These are phyloP conservation scores for Porites lutea DNA, from an alignment of 64 coral and sea anemone species.

Conservation along the genomic window DNA sequence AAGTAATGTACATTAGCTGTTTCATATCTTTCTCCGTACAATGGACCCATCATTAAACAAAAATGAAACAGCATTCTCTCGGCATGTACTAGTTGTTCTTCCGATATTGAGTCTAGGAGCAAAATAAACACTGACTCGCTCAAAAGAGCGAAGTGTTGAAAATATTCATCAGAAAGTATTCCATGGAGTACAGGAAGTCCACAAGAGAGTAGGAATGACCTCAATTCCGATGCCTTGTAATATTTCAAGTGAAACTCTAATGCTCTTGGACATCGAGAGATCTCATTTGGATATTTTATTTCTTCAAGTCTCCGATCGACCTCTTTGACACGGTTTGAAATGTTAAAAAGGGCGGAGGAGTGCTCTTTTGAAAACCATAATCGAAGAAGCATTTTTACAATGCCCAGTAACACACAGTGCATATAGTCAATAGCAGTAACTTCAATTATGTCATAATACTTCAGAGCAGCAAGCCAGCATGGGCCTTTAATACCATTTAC, in stretches of 20 bases:
- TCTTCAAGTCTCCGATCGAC: slow-evolving; percentile 14
- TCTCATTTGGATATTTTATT: slow-evolving; percentile 49
- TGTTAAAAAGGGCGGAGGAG: slow-evolving; percentile 48
- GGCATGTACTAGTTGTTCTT: slow-evolving; percentile 27
- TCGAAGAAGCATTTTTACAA: slow-evolving; percentile 37
- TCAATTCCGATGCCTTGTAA: slow-evolving; percentile 57
- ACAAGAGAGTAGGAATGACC: slow-evolving; percentile 47
- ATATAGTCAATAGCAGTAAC: slow-evolving; percentile 64
- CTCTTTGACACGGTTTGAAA: slow-evolving; percentile 24
- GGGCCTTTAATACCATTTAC: slow-evolving; percentile 51
- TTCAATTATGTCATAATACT: slow-evolving; percentile 48
- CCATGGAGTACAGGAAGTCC: slow-evolving; percentile 1
- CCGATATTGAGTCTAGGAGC: slow-evolving; percentile 38
- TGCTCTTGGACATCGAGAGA: not conserved
- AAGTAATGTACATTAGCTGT: slow-evolving; percentile 57
- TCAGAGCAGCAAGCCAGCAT: slow-evolving; percentile 55
- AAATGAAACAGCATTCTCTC: slow-evolving; percentile 36
- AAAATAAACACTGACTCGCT: slow-evolving; percentile 54
- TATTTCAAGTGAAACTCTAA: slow-evolving; percentile 37
- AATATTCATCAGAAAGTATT: slow-evolving; percentile 5
- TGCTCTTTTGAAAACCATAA: slow-evolving; percentile 45
- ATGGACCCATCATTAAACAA: slow-evolving; percentile 11
- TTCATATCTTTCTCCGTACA: slow-evolving; percentile 22
- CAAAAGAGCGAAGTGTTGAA: slow-evolving; percentile 11
- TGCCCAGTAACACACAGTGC: slow-evolving; percentile 51